These are phyloP conservation scores for Tangara arthus DNA, from an alignment of 2,797 vertebrate species.

Conservation along the genomic window DNA sequence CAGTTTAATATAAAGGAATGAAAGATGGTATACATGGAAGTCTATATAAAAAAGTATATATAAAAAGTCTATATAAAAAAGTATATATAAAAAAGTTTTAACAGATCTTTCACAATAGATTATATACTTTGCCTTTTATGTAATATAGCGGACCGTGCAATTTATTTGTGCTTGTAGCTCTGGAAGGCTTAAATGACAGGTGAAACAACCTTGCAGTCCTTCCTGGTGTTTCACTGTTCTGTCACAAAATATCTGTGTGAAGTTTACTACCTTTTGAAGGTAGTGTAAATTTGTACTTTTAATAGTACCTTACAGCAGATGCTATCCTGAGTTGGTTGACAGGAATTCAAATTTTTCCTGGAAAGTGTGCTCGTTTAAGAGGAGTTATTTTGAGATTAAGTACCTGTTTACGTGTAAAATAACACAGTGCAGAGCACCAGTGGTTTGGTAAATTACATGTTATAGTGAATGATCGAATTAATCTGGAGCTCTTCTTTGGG, in stretches of 20 bases:
- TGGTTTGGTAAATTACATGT: background rate
- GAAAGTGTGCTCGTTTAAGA: background rate
- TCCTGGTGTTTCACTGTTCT: background rate
- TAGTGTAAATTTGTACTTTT: background rate
- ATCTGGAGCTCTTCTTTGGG: background rate
- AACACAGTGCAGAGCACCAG: background rate
- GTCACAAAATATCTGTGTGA: background rate
- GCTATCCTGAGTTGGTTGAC: background rate
- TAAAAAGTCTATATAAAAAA: background rate
- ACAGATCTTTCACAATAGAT: background rate
- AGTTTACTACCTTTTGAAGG: background rate
- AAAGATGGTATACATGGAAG: background rate
- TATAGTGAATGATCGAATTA: accelerated
- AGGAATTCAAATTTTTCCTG: background rate
- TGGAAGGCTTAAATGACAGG: background rate
- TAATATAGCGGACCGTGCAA: background rate
- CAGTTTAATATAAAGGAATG: background rate
- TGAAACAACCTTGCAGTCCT: background rate
- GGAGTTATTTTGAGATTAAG: background rate
- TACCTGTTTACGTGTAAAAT: background rate
- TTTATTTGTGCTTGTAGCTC: background rate
- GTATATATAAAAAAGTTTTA: background rate
- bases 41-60: background rate
- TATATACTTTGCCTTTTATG: background rate
- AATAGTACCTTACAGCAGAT: background rate